phyloP scores from a whole-genome alignment of 2,113 vertebrate species.

The Myiagra hebetior region DNA sequence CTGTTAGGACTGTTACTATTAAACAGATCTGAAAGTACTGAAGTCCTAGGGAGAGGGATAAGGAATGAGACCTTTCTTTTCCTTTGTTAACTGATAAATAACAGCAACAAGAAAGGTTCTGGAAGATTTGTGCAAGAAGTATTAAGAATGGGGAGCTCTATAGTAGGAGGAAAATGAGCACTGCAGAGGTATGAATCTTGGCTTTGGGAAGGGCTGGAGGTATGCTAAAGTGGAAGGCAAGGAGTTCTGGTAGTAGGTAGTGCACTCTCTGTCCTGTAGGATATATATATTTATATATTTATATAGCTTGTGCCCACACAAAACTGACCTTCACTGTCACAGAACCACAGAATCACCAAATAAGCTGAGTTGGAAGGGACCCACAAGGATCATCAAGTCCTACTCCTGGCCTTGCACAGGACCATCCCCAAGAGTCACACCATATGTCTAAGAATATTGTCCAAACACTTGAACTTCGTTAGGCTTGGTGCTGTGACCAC shows the following conservation, averaged over 20 bases:
- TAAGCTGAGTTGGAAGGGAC: neutral
- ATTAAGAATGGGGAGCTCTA: neutral
- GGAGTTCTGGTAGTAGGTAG: neutral
- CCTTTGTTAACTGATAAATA: neutral
- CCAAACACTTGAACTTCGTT: neutral
- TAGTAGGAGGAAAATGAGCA: neutral
- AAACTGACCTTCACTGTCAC: neutral
- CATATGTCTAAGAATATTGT: neutral
- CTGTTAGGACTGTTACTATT: neutral
- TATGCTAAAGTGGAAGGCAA: neutral
- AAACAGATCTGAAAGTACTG: neutral
- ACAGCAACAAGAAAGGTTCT: neutral
- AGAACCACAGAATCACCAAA: neutral
- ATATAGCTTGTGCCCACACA: neutral
- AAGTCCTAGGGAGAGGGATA: neutral
- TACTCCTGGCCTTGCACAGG: neutral
- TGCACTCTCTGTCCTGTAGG: neutral
- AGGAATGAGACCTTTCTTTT: neutral
- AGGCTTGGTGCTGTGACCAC: neutral
- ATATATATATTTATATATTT: too few species aligned
- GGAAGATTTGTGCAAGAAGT: neutral
- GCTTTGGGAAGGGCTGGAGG: neutral
- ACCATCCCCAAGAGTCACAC: neutral
- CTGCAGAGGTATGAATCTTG: neutral
- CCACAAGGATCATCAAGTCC: too few species aligned